Conservation (phyloP, 2,797 vertebrate species). For the Coccyzus lansbergi region DNA sequence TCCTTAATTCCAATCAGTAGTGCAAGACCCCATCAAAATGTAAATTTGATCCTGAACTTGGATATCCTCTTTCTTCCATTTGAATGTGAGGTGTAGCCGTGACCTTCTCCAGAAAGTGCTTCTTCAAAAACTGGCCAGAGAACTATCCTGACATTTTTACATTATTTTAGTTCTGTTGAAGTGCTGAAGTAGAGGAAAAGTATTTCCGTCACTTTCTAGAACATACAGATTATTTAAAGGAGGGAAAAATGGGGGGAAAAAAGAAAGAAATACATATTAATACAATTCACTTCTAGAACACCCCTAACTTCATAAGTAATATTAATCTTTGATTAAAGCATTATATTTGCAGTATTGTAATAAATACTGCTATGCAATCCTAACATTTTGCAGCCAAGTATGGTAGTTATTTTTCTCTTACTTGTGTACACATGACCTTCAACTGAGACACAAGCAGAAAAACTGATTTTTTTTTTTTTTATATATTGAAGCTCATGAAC, state of each 20-base stretch:
- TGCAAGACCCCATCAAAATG: conserved; percentile 42
- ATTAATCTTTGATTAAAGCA: background rate
- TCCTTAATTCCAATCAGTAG: conserved; percentile 5
- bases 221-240: background rate
- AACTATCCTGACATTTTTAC: background rate
- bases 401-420: background rate
- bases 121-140: background rate
- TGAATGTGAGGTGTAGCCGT: background rate
- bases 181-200: background rate
- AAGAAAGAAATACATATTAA: background rate
- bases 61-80: conserved; percentile 15
- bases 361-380: background rate
- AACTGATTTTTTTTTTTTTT: conserved; percentile 41
- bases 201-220: background rate
- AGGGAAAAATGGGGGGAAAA: background rate
- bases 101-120: background rate
- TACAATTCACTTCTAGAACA: background rate
- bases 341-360: background rate
- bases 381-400: background rate
- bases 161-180: background rate
- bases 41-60: conserved; percentile 29
- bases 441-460: conserved; percentile 36
- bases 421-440: conserved; percentile 48
- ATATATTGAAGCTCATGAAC: conserved; percentile 19
- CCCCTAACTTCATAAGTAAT: background rate